Evolutionary conservation across 2,888 invertebrate genomes (phyloP).

Genomic region (Hyposoter didymator): DNA sequence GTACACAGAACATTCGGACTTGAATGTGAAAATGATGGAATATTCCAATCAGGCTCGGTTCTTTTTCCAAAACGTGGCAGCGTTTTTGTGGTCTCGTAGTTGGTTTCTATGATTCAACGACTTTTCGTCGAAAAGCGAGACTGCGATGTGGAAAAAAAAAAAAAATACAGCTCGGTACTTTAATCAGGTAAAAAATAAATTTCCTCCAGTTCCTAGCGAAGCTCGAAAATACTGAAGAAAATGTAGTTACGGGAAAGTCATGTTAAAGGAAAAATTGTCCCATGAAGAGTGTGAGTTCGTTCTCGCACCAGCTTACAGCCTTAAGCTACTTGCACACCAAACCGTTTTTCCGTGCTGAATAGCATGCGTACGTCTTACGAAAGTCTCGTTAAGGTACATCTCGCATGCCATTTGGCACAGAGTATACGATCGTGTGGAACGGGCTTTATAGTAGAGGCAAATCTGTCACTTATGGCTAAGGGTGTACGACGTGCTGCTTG

Average conservation of each 20-base stretch:
- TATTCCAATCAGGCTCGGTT: too few relatives aligned
- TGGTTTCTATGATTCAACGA: too few relatives aligned
- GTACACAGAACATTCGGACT: too few relatives aligned
- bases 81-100: too few relatives aligned
- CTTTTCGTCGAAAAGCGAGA: too few relatives aligned
- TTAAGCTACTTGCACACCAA: background rate
- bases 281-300: slow-evolving; percentile 40
- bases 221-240: slow-evolving; percentile 26
- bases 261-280: slow-evolving; percentile 7
- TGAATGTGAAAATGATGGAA: too few relatives aligned
- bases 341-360: background rate
- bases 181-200: background rate
- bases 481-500: slow-evolving; percentile 27
- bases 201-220: slow-evolving; percentile 4
- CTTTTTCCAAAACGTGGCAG: too few relatives aligned
- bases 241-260: slow-evolving; percentile 25
- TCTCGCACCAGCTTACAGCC: slow-evolving; percentile 25
- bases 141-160: too few relatives aligned
- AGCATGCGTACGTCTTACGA: background rate
- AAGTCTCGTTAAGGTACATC: too few relatives aligned
- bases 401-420: background rate
- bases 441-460: background rate
- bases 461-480: slow-evolving; percentile 55
- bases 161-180: background rate
- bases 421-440: background rate